These are phyloP conservation scores for Tholera decimalis DNA, from an alignment of 2,888 invertebrate genomes.

Conservation along the genomic window DNA sequence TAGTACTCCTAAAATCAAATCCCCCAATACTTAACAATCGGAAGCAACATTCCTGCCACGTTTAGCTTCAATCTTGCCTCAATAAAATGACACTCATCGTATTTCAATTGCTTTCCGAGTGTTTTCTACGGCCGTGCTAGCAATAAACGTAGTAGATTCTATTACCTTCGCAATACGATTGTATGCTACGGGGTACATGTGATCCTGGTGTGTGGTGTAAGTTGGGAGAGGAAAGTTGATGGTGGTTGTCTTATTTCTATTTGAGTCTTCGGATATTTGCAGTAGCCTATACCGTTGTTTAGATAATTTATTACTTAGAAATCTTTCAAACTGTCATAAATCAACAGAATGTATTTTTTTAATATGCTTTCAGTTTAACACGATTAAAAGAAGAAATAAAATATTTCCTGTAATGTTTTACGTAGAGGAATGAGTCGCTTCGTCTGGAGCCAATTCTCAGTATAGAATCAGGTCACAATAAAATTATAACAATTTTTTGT, in stretches of 20 bases:
- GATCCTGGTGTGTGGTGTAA: constrained; percentile 41
- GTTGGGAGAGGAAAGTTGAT: neutral
- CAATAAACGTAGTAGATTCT: constrained; percentile 72
- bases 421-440: too few species aligned
- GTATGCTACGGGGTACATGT: constrained; percentile 45
- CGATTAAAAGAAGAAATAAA: too few species aligned
- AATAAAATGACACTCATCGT: constrained; percentile 68
- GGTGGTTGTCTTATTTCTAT: neutral
- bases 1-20: constrained; percentile 24
- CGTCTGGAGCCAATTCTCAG: too few species aligned
- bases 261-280: neutral
- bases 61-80: constrained; percentile 50
- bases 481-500: too few species aligned
- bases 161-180: constrained; percentile 68
- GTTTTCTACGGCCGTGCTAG: constrained; percentile 61
- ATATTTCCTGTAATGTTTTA: too few species aligned
- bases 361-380: too few species aligned
- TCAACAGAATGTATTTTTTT: too few species aligned
- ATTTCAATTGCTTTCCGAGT: constrained; percentile 70
- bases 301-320: too few species aligned
- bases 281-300: too few species aligned
- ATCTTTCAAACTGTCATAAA: too few species aligned
- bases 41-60: constrained; percentile 22
- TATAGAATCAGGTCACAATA: too few species aligned
- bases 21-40: constrained; percentile 4